phyloP scores from a whole-genome alignment of 2,888 invertebrate genomes.

The Dugesia japonica region DNA sequence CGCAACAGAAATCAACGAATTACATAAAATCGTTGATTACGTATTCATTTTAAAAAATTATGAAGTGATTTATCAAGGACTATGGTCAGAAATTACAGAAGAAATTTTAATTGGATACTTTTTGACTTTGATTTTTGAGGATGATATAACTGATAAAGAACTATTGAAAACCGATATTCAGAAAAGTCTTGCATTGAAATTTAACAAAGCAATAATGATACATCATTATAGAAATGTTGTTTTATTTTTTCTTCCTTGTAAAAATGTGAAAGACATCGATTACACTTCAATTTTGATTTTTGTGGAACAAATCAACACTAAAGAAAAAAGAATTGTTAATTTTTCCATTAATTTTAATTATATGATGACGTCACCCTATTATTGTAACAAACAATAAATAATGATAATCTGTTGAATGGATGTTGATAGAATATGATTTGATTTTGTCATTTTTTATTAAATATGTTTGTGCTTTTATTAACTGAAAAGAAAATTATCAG shows the following conservation, averaged over 20 bases:
- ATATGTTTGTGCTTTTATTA: no score
- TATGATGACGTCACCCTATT: background rate
- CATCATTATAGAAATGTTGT: background rate
- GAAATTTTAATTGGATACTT: background rate
- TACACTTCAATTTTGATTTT: background rate
- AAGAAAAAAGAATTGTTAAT: background rate
- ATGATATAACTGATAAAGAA: background rate
- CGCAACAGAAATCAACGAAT: background rate
- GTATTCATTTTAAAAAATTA: background rate
- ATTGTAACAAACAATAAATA: no score
- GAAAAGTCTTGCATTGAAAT: background rate
- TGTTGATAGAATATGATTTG: no score
- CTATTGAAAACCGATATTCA: background rate
- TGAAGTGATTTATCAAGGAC: background rate
- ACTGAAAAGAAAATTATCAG: no score
- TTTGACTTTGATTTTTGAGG: background rate
- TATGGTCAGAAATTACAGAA: background rate
- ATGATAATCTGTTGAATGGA: no score
- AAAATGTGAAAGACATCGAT: background rate
- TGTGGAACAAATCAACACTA: background rate
- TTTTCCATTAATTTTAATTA: background rate
- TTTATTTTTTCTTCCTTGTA: background rate
- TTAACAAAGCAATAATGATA: background rate
- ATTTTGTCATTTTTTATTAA: no score
- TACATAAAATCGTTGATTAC: background rate